Conservation (phyloP, 2,797 vertebrate species). For the Muscicapa comitata region DNA sequence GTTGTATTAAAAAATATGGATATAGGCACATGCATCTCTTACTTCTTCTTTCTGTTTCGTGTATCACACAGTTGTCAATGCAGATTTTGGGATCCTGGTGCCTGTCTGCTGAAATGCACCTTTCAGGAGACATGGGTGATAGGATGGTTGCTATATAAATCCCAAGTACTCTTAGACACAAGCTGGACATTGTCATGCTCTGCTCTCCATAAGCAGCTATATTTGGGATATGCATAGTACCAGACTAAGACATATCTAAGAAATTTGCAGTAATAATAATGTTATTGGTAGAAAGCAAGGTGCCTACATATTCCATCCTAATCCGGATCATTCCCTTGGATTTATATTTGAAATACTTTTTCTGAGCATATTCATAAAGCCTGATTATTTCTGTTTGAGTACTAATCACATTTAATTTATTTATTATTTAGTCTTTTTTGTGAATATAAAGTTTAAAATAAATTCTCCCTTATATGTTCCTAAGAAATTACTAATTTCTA, state of each 20-base stretch:
- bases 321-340: background rate
- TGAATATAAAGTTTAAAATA: background rate
- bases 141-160: background rate
- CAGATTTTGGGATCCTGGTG: background rate
- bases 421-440: background rate
- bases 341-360: background rate
- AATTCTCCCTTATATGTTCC: background rate
- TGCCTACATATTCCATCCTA: background rate
- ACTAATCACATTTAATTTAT: background rate
- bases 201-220: background rate
- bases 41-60: background rate
- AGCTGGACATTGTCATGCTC: background rate
- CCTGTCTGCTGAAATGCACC: background rate
- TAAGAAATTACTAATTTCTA: background rate
- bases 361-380: background rate
- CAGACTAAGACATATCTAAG: background rate
- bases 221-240: background rate
- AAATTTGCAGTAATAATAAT: background rate
- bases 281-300: background rate
- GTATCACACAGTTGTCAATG: fast-evolving
- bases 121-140: background rate
- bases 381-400: background rate
- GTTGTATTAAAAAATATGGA: background rate
- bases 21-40: background rate
- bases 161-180: background rate